phyloP scores from a whole-genome alignment of 2,888 invertebrate species.

The Yponomeuta cagnagella region DNA sequence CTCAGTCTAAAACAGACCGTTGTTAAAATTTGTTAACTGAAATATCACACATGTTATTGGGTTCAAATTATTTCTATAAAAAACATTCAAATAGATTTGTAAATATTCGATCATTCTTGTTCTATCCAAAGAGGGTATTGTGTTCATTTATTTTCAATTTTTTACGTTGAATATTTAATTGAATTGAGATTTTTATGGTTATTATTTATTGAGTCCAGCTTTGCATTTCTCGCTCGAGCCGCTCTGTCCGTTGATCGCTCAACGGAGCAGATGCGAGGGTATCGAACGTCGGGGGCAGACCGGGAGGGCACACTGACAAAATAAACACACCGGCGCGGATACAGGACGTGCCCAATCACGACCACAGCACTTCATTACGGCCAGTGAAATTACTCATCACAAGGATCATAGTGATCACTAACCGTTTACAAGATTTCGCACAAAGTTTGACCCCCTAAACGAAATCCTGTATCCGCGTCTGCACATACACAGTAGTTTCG shows the following conservation, averaged over 20 bases:
- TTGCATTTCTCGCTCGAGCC: conserved; percentile 59
- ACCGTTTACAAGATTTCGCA: too few species aligned
- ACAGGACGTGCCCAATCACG: too few species aligned
- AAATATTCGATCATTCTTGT: conserved; percentile 42
- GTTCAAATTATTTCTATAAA: not conserved
- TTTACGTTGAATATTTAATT: conserved; percentile 32
- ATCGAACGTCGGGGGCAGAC: not conserved
- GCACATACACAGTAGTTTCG: too few species aligned
- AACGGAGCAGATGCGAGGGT: not conserved
- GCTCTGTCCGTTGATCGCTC: conserved; percentile 14
- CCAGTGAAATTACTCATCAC: too few species aligned
- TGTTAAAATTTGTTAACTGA: not conserved
- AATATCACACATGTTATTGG: not conserved
- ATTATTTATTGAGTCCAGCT: conserved; percentile 67
- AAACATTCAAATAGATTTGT: not conserved
- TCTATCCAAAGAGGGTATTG: conserved; percentile 66
- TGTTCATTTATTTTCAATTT: conserved; percentile 64
- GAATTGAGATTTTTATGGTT: conserved; percentile 47
- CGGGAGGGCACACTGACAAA: too few species aligned
- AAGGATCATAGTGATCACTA: too few species aligned
- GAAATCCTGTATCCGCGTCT: too few species aligned
- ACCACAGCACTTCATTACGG: too few species aligned
- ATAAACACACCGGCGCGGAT: too few species aligned
- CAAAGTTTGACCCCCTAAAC: too few species aligned
- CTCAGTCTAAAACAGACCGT: not conserved